Conservation (phyloP, 1,140 invertebrate species). For the Atopsyche davidsoni region DNA sequence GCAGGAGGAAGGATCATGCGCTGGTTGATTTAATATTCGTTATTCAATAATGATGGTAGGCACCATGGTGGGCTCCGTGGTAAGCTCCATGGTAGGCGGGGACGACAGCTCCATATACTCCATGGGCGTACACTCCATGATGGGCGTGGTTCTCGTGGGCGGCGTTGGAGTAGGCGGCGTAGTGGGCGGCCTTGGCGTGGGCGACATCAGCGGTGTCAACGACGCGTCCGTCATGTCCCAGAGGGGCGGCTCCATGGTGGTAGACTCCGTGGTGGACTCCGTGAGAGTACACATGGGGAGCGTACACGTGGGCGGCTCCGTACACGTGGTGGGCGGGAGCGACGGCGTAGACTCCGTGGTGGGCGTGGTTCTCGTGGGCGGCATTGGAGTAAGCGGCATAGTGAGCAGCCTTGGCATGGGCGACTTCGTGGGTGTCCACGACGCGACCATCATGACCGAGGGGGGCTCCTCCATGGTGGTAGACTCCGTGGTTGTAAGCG, state of each 20-base stretch:
- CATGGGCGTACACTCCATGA: constrained; percentile 34
- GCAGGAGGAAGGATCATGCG: background rate
- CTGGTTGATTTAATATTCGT: background rate
- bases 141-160: constrained; percentile 14
- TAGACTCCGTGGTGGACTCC: background rate
- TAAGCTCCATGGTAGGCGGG: background rate
- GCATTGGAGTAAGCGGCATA: constrained; percentile 41
- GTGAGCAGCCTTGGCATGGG: constrained; percentile 42
- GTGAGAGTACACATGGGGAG: constrained; percentile 38
- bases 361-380: constrained; percentile 32
- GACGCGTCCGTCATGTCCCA: constrained; percentile 33
- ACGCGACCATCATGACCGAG: constrained; percentile 38
- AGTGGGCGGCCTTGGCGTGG: constrained; percentile 43
- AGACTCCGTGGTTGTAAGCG: constrained; percentile 14
- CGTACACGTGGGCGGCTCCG: constrained; percentile 31
- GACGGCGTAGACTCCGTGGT: constrained; percentile 22
- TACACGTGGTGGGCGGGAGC: constrained; percentile 25
- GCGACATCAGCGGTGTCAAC: constrained; percentile 34
- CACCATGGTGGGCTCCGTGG: constrained; percentile 1
- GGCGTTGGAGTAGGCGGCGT: constrained; percentile 39
- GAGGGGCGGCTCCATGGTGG: constrained; percentile 28
- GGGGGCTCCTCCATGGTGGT: constrained; percentile 34
- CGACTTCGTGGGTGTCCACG: constrained; percentile 43
- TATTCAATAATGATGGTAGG: background rate
- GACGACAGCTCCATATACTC: constrained; percentile 23